These are phyloP conservation scores for Ichneumon xanthorius DNA, from an alignment of 2,888 invertebrate species.

Conservation along the genomic window DNA sequence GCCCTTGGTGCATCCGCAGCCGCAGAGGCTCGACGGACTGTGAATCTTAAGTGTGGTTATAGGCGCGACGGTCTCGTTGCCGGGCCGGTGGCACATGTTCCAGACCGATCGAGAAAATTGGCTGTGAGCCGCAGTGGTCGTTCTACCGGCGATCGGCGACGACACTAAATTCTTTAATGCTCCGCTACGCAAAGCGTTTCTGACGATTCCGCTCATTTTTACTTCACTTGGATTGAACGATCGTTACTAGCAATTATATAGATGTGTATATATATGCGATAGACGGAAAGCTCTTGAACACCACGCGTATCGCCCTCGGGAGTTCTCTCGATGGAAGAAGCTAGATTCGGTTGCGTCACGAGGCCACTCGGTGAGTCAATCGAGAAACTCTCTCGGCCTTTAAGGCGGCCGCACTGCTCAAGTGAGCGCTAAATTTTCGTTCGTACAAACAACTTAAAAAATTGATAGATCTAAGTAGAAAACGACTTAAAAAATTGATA, in stretches of 20 bases:
- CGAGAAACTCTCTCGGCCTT: background rate
- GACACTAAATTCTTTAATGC: slow-evolving; percentile 82
- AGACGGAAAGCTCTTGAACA: background rate
- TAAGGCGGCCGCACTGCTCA: background rate
- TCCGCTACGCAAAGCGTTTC: slow-evolving; percentile 86
- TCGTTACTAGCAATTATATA: background rate
- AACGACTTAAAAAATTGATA: no score
- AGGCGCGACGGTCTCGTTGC: slow-evolving; percentile 75
- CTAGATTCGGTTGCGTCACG: background rate
- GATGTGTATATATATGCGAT: background rate
- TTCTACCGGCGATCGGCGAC: slow-evolving; percentile 83
- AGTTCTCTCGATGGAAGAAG: background rate
- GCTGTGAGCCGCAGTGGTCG: slow-evolving; percentile 85
- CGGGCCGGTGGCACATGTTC: slow-evolving; percentile 88
- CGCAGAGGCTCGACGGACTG: slow-evolving; percentile 85
- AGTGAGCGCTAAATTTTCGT: background rate
- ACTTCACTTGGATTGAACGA: background rate
- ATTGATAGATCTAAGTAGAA: no score
- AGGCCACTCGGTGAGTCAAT: background rate
- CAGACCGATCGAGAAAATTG: slow-evolving; percentile 90
- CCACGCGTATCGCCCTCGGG: background rate
- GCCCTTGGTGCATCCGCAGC: slow-evolving; percentile 89
- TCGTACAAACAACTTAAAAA: no score
- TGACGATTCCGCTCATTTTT: slow-evolving; percentile 90
- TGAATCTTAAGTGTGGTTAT: slow-evolving; percentile 82